Evolutionary conservation across 2,888 invertebrate genomes (phyloP).

Genomic region (Sialis lutaria): DNA sequence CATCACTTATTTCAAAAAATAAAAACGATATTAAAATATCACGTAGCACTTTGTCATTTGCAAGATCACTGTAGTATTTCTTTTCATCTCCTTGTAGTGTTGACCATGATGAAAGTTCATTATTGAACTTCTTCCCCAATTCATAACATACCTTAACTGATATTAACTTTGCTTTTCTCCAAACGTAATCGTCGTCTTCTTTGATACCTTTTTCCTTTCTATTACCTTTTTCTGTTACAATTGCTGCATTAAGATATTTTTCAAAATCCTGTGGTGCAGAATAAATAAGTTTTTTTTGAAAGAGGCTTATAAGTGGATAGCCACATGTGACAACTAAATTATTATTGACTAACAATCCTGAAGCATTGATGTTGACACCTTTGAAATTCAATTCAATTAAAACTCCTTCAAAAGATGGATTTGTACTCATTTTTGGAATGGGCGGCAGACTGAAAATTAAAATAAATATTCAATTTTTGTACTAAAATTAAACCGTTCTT

Average conservation of each 20-base stretch:
- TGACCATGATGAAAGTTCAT: not conserved
- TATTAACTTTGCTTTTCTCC: not conserved
- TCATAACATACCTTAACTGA: not conserved
- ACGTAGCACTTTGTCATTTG: not conserved
- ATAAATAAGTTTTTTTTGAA: not conserved
- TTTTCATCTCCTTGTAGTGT: not conserved
- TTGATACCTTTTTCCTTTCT: not conserved
- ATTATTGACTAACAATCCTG: not conserved
- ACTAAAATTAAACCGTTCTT: too few species aligned
- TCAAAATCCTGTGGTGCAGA: not conserved
- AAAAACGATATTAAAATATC: not conserved
- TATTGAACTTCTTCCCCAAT: not conserved
- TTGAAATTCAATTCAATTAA: not conserved
- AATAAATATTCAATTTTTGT: too few species aligned
- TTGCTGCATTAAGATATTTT: not conserved
- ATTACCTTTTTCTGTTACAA: not conserved
- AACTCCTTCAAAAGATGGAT: not conserved
- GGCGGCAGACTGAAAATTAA: too few species aligned
- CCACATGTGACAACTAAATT: not conserved
- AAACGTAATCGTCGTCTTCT: not conserved
- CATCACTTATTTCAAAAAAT: not conserved
- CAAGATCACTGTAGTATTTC: not conserved
- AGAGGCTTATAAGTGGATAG: not conserved
- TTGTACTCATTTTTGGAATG: too few species aligned
- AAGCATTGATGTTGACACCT: not conserved